Evolutionary conservation across 2,113 vertebrate species (phyloP).

Genomic region (Rhinoderma darwinii): DNA sequence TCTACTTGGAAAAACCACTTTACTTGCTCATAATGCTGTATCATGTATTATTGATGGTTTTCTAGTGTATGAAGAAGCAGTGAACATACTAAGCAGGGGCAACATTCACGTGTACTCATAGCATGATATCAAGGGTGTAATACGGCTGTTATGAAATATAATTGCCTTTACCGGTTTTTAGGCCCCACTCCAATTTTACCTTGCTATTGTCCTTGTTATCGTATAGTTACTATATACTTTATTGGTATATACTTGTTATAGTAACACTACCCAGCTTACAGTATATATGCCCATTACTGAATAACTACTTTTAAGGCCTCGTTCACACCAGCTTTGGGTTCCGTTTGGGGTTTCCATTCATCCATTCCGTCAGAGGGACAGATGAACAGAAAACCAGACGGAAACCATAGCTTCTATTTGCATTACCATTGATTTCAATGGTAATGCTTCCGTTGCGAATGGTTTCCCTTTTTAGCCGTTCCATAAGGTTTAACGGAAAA

Average conservation of each 20-base stretch:
- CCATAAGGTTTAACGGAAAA: no score
- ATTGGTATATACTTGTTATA: not conserved
- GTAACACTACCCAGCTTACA: not conserved
- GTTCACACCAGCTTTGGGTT: no score
- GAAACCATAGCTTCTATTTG: no score
- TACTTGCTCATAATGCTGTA: conserved; percentile 15
- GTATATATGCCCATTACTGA: no score
- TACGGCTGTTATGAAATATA: not conserved
- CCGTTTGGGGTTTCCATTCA: no score
- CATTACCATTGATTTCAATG: no score
- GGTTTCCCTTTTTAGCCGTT: no score
- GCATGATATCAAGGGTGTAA: not conserved
- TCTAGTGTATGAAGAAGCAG: not conserved
- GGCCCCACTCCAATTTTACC: not conserved
- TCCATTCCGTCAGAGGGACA: no score
- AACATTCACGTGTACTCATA: not conserved
- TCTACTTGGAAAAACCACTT: conserved; percentile 28
- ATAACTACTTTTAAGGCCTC: no score
- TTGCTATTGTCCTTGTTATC: not conserved
- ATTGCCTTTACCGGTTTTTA: not conserved
- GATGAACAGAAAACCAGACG: no score
- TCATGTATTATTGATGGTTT: conserved; percentile 36
- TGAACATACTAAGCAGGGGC: not conserved
- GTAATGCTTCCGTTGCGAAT: no score
- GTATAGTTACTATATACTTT: no score